Evolutionary conservation across 2,888 invertebrate genomes (phyloP), one percentile per base, ranked within the genome.

Genomic region (Resseliella maxima): DNA sequence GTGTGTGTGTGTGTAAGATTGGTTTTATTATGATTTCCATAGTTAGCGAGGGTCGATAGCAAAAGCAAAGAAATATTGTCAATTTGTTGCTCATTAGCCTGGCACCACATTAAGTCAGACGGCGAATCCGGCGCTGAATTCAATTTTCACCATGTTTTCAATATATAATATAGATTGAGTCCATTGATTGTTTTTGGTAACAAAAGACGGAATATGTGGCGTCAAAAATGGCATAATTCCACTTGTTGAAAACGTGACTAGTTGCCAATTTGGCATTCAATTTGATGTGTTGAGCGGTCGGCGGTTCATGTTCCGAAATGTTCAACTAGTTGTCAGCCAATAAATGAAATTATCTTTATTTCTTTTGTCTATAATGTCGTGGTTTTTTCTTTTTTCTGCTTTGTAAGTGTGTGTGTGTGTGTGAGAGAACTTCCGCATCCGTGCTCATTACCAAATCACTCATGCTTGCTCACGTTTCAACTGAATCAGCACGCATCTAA

Each of bases 241-340:
- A 72, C 72, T 72, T 72, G 72, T 72, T 72, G 72, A 72, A 72
- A 72, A 72, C 72, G 35, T 72, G 72, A 31, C 72, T 72, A 15
- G 31, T 72, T 72, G 72, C 72, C 72, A 72, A 72, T 72, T 72
- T 72, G 72, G 72, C 72, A 72, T 72, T 72, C 35, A 35, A 72
- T 72, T 72, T 72, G 72, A 72, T 31, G 27, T 12, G 72, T 0
- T 72, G 31, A n/a, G 59, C 8, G 18, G 46, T 15, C 2, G 18
- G 8, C 8, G 18, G 46, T 50, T 50, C 46, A 50, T 50, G 41
- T 12, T 41, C 12, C 59, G 50, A 31, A 24, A 59, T 72, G 72
- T 72, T 72, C 72, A 72, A 72, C 72, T 72, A 72, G 72, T 72
- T 72, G 72, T 31, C 72, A 72, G 31, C 27, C 72, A 72, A 72